These are phyloP conservation scores for Taphrorychus bicolor DNA, from an alignment of 2,888 invertebrate genomes.

Conservation along the genomic window DNA sequence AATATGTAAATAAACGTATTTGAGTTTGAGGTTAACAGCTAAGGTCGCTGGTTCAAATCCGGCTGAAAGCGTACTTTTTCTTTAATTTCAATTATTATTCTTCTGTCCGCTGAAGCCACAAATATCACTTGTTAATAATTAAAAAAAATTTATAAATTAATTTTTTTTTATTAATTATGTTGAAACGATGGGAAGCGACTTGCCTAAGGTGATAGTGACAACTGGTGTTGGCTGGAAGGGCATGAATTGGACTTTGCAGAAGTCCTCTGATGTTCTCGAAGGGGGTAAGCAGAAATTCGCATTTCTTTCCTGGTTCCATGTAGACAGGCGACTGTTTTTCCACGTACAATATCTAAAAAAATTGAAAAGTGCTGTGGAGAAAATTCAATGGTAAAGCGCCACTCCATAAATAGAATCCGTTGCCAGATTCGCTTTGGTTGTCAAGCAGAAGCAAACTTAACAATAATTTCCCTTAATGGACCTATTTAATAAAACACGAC, in stretches of 20 bases:
- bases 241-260: conserved; percentile 77
- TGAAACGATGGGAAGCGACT: neutral
- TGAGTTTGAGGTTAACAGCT: no score
- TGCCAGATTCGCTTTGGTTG: neutral
- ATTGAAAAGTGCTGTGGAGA: neutral
- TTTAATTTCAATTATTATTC: no score
- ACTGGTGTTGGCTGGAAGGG: conserved; percentile 81
- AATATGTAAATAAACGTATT: no score
- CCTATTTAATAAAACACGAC: conserved; percentile 4
- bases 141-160: no score
- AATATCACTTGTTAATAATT: no score
- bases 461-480: neutral
- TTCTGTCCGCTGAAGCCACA: no score
- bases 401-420: neutral
- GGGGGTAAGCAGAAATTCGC: conserved; percentile 78
- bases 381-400: no score
- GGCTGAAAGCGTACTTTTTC: no score
- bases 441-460: neutral
- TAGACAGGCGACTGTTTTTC: conserved; percentile 78
- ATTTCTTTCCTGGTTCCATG: conserved; percentile 75
- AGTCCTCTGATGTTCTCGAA: conserved; percentile 77
- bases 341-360: conserved; percentile 72
- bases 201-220: conserved; percentile 75
- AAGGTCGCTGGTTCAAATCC: no score
- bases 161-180: neutral